These are phyloP conservation scores for Bombus difficillimus DNA, from an alignment of 1,140 invertebrate species.

Conservation along the genomic window DNA sequence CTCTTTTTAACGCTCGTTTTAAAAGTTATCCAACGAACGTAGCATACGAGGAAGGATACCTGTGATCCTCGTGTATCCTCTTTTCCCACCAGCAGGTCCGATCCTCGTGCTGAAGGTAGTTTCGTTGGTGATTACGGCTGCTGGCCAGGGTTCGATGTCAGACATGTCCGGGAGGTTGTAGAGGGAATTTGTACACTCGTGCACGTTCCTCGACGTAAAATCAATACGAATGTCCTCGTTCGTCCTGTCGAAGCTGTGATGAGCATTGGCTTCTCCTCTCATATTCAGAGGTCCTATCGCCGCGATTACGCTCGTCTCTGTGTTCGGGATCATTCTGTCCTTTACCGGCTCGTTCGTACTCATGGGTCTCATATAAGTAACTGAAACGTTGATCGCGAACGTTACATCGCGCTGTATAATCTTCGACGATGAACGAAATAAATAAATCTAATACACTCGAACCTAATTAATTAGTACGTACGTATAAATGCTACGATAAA, in stretches of 20 bases:
- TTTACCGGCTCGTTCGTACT: conserved; percentile 88
- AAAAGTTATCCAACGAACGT: too few species aligned
- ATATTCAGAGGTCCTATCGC: conserved; percentile 93
- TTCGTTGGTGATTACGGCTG: conserved; percentile 84
- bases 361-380: conserved; percentile 90
- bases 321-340: conserved; percentile 87
- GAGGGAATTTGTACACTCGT: conserved; percentile 81
- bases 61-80: conserved; percentile 91
- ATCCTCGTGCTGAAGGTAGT: conserved; percentile 89
- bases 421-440: rapidly evolving
- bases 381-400: conserved; percentile 71
- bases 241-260: conserved; percentile 88
- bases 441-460: background rate
- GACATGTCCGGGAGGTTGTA: conserved; percentile 76
- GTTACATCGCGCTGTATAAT: background rate
- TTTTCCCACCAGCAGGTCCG: conserved; percentile 91
- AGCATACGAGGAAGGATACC: conserved; percentile 76
- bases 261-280: conserved; percentile 91
- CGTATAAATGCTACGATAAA: too few species aligned
- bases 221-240: conserved; percentile 89
- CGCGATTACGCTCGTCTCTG: conserved; percentile 91
- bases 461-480: too few species aligned
- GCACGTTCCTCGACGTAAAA: conserved; percentile 85
- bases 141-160: conserved; percentile 87
- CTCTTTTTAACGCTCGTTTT: too few species aligned